Base-by-base conservation (phyloP, 2,797 vertebrate genomes). In the Galaxias olidus region DNA sequence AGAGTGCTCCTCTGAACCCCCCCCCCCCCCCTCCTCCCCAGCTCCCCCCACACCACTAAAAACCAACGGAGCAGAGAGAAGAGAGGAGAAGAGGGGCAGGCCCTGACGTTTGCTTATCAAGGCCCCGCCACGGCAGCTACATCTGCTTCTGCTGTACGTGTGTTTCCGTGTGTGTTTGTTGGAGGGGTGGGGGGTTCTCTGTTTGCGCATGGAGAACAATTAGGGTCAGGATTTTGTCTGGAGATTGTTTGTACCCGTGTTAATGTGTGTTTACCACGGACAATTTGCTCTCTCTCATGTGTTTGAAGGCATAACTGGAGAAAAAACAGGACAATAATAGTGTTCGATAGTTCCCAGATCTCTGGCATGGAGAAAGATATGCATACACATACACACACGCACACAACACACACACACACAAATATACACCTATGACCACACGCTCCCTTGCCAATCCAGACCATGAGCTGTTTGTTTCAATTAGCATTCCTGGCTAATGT, bases 401-500 rank as follows among this genome's bases (percentile, higher is more conserved):
- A 70, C 61, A 61, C 18, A 66, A 46, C 18, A 60, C 6, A 47
- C 18, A 53, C 19, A 47, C 14, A 63, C 5, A 44, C 48, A 73
- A 77, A 83, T 30, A 30, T 30, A 78, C 77, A 68, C 83, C 70
- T 68, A 76, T 83, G 79, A 78, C 75, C 74, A 71, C 67, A 72
- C 80, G 75, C 76, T 80, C 77, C 77, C 69, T 81, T 49, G 76
- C 81, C 67, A 49, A 20, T 68, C 19, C 52, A 78, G 69, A 86
- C 75, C 67, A 77, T 79, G 73, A 82, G 71, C 76, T 87, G 82
- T 89, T 86, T 88, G 80, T 90, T 88, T 90, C 85, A 81, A 86
- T 90, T 90, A 87, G 80, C 81, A 89, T 90, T 90, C 86, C 87
- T 84, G 71, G 69, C 73, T 91, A 89, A 90, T 87, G 78, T 65